Evolutionary conservation across 2,113 vertebrate genomes (phyloP).

Genomic region (Pollimyrus isidori): DNA sequence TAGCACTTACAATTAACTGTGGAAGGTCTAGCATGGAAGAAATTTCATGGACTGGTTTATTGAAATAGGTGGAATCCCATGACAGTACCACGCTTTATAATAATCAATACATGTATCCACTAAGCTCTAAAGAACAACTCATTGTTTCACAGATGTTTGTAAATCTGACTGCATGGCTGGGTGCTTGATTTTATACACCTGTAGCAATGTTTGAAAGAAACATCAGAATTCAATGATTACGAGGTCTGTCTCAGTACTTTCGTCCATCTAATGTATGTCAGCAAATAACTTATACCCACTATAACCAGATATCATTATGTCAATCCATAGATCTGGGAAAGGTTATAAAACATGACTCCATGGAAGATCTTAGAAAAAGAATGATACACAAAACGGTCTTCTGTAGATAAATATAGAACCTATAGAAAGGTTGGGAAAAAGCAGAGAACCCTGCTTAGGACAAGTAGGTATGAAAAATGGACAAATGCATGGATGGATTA

Average conservation of each 20-base stretch:
- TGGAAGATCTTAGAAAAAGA: not conserved
- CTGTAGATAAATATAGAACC: not conserved
- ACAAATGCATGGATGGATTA: not conserved
- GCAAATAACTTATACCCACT: not conserved
- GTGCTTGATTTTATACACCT: not conserved
- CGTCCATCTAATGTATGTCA: not conserved
- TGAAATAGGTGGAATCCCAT: not conserved
- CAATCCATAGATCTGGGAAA: not conserved
- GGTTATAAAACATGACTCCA: not conserved
- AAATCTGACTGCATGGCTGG: not conserved
- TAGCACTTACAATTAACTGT: not conserved
- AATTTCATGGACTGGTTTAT: not conserved
- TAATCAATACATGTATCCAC: not conserved
- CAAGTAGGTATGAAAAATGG: not conserved
- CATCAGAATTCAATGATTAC: not conserved
- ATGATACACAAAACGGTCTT: not conserved
- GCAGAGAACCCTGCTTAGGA: not conserved
- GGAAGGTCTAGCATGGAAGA: not conserved
- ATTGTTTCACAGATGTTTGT: not conserved
- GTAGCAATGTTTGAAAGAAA: not conserved
- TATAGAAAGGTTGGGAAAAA: not conserved
- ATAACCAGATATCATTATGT: not conserved
- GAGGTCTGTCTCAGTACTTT: not conserved
- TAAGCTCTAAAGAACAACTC: not conserved
- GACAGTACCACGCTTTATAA: not conserved